Evolutionary conservation across 2,888 invertebrate genomes (phyloP).

Genomic region (Rhyacophila evoluta): DNA sequence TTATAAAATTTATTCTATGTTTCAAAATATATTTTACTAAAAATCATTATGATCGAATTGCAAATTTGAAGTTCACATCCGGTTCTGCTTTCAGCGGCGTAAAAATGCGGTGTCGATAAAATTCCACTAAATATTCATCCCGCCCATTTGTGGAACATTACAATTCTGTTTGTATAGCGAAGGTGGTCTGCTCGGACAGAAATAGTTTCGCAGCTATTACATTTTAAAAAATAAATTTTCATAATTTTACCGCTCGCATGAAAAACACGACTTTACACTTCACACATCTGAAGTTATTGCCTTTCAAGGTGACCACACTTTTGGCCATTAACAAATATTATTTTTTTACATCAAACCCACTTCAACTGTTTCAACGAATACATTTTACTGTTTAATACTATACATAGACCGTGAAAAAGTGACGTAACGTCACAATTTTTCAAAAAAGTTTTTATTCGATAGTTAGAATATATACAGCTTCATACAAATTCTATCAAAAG

Average conservation of each 20-base stretch:
- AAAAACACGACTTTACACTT: not conserved
- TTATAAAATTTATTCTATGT: too few relatives aligned
- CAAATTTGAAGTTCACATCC: conserved; percentile 7
- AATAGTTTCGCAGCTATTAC: conserved; percentile 12
- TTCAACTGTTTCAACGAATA: too few relatives aligned
- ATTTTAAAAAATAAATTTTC: not conserved
- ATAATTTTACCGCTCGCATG: conserved; percentile 13
- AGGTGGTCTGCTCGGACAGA: not conserved
- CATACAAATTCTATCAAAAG: too few relatives aligned
- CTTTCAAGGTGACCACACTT: not conserved
- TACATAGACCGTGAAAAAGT: too few relatives aligned
- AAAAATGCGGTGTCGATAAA: conserved; percentile 52
- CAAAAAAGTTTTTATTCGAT: too few relatives aligned
- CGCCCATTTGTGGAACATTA: conserved; percentile 51
- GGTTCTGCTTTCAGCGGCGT: conserved; percentile 12
- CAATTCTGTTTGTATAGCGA: conserved; percentile 52
- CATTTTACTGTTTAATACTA: too few relatives aligned
- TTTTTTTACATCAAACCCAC: too few relatives aligned
- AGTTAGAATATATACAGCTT: too few relatives aligned
- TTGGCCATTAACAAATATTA: too few relatives aligned
- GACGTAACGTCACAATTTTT: too few relatives aligned
- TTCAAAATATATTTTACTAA: too few relatives aligned
- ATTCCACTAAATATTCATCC: conserved; percentile 53
- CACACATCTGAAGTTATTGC: not conserved
- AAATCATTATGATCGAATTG: too few relatives aligned